Evolutionary conservation across 2,888 invertebrate genomes (phyloP), one percentile per base, ranked within the genome.

Genomic region (Andrena marginata): DNA sequence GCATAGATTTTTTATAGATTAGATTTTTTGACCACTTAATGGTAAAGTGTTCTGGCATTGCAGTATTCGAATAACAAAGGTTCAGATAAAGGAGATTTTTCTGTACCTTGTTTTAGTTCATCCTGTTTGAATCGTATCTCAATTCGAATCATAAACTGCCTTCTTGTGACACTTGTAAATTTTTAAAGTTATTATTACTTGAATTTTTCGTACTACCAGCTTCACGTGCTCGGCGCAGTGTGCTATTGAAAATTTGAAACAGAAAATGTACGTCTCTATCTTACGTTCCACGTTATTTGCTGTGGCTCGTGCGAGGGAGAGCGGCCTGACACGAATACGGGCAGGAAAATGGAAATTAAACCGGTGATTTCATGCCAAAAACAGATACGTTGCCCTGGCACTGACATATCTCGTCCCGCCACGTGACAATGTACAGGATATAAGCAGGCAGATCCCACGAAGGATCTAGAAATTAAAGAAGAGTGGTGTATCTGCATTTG

Each of bases 341-440:
- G n/a, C 26, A 35, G 69, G 13, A 59, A 59, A 56, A 56, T 69
- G 56, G 69, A 42, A 69, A 69, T 69, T 59, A 59, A 69, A 56
- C 69, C 69, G 35, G 64, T 23, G 62, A 65, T 59, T 56, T 63
- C 56, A 49, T 29, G 79, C 49, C 79, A 77, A 49, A 69, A 64
- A 56, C 69, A 70, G 77, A 76, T 51, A 69, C 63, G 56, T 51
- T 48, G 62, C 20, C 20, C 48, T 69, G 54, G 4, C 4, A 6
- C 31, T 63, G 68, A 75, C 78, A 48, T 64, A n/a, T 69, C 49
- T 65, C 54, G 68, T 59, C n/a, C 59, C 29, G 35, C 26, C 29
- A 49, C 69, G 64, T 77, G 79, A 77, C 77, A 79, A 77, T 79
- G 69, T 8, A 35, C 29, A 20, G 33, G 77, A 77, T 76, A 56